These are phyloP conservation scores for Pandion haliaetus DNA, from an alignment of 2,113 vertebrate genomes.

Conservation along the genomic window DNA sequence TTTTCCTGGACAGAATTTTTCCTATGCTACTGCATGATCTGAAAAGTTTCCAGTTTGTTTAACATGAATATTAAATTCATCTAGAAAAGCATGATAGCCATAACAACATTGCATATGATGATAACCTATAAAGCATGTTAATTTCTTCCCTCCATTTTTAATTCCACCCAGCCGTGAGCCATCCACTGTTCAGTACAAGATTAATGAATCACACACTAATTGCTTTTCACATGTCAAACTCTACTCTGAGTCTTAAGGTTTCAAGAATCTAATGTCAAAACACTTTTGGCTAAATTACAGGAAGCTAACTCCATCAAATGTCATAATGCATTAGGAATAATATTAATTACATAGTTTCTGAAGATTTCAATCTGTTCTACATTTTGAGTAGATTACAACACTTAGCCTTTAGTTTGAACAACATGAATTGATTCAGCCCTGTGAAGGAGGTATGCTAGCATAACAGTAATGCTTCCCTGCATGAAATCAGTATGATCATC, in stretches of 20 bases:
- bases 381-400: not conserved
- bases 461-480: not conserved
- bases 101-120: not conserved
- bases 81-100: not conserved
- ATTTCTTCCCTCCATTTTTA: conserved; percentile 53
- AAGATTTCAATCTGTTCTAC: not conserved
- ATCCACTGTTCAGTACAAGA: not conserved
- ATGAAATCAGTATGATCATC: not conserved
- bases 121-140: not conserved
- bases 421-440: not conserved
- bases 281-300: not conserved
- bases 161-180: conserved; percentile 3
- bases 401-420: not conserved
- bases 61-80: not conserved
- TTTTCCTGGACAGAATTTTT: not conserved
- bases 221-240: conserved; percentile 38
- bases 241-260: not conserved
- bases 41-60: not conserved
- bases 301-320: not conserved
- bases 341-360: not conserved
- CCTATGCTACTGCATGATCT: not conserved
- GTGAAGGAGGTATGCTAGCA: not conserved
- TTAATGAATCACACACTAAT: conserved; percentile 25
- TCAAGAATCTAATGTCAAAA: conserved; percentile 27
- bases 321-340: not conserved